Evolutionary conservation across 2,888 invertebrate species (phyloP), one percentile per base, ranked within the genome.

Genomic region (Timema cristinae): DNA sequence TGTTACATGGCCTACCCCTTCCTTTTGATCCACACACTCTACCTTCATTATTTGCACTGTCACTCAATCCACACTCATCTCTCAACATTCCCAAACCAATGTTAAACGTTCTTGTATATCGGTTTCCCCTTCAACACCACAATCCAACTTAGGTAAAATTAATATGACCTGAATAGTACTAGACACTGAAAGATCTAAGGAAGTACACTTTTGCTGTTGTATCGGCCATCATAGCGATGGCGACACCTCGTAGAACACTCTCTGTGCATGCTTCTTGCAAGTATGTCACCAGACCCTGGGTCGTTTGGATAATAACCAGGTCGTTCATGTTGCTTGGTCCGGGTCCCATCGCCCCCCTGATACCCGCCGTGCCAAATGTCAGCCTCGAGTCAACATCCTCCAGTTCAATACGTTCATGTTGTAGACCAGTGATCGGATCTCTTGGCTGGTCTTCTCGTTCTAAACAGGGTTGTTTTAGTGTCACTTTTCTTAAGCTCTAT

Each of bases 281-380:
- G 81, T 96, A 95, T 69, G 89, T 88, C 67, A 90, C 87, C 7
- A 98, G 82, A 0, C 97, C 98, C 87, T 98, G 95, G 1, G 91
- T 91, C 2, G 97, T 96, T 84, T 99, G 99, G 68, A 99, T 87
- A 74, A 97, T 90, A 0, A 97, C 94, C 66, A 99, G 86, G 82
- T 99, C 98, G 82, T 99, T 99, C 93, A 99, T 95, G 75, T 91
- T 90, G 76, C 88, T 89, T 82, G 92, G 97, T 0, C 99, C 99
- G 15, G 96, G 92, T 16, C 90, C 93, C 98, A 99, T 98, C 75
- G 86, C 86, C 0, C 93, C 95, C 75, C 99, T 88, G 51, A 99
- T 84, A 0, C 98, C 97, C 0, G 97, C 97, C 0, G 97, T 98
- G 16, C 97, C 97, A 82, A 97, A 97, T 78, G 88, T 85, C 77